A percentile compares a stretch with the other conserved stretches of the same genome.
Evolutionary conservation across 2,797 vertebrate species (phyloP).

Genomic region (Gymnopithys bicolor): DNA sequence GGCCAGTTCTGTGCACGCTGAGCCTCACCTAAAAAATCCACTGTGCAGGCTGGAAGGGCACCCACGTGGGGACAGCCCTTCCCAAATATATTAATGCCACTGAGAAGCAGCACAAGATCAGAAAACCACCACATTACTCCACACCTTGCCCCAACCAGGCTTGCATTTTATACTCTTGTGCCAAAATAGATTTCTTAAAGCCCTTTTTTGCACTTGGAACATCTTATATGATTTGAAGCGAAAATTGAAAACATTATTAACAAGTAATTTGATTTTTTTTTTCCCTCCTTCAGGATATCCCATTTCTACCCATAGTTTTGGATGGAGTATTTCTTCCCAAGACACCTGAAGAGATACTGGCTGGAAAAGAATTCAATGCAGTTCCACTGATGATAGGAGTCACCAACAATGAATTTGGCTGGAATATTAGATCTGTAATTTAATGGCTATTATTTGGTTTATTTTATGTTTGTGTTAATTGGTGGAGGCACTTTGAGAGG

Average conservation of each 20-base stretch:
- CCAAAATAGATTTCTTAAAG: neutral
- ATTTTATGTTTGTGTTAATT: neutral
- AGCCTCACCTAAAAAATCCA: no score
- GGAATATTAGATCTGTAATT: constrained; percentile 68
- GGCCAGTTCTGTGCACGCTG: no score
- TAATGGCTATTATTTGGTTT: neutral
- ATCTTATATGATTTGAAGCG: neutral
- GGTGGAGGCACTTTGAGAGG: neutral
- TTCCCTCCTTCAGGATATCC: constrained; percentile 14
- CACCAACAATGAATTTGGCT: constrained; percentile 72
- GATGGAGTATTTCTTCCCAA: constrained; percentile 73
- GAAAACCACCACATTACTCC: neutral
- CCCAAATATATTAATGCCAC: neutral
- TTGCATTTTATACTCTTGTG: neutral
- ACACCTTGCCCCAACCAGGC: neutral
- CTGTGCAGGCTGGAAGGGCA: no score
- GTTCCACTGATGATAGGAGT: constrained; percentile 70
- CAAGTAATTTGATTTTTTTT: neutral
- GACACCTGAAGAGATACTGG: constrained; percentile 55
- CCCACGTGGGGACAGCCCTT: no score
- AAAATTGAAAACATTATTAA: neutral
- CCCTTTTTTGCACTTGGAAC: neutral
- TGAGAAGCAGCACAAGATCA: neutral
- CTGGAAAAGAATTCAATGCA: constrained; percentile 50
- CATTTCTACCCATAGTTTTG: neutral